A percentile compares a stretch with the other conserved stretches of the same genome.
These are phyloP conservation scores for Amphipyra berbera DNA, from an alignment of 2,888 invertebrate species.

Conservation along the genomic window DNA sequence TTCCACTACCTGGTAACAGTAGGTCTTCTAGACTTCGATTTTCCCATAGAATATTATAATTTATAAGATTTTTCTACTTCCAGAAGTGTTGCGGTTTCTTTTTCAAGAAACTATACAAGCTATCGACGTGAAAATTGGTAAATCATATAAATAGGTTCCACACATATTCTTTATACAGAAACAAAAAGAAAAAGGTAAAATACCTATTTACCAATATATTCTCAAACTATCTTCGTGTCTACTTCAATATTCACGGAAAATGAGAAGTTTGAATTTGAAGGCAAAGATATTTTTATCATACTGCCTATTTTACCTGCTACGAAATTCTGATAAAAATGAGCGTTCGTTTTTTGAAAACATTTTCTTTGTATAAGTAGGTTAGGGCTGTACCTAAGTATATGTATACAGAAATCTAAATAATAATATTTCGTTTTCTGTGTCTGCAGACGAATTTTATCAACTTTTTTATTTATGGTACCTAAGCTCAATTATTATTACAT, in stretches of 20 bases:
- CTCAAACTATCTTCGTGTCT: background rate
- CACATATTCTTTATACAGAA: background rate
- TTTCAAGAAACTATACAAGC: background rate
- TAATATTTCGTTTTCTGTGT: no score
- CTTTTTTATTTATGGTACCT: no score
- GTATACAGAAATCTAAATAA: no score
- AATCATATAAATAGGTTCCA: background rate
- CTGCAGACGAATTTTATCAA: background rate
- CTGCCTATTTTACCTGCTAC: conserved; percentile 19
- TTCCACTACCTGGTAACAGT: no score
- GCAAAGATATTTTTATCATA: conserved; percentile 24
- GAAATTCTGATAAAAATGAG: conserved; percentile 17
- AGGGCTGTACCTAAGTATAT: background rate
- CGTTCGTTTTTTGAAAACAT: conserved; percentile 4
- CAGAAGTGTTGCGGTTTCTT: no score
- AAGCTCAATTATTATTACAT: no score
- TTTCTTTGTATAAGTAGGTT: background rate
- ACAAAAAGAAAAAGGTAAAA: conserved; percentile 1
- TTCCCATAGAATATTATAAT: no score
- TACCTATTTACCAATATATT: conserved; percentile 4
- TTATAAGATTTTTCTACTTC: no score
- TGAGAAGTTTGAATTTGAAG: conserved; percentile 15
- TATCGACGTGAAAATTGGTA: background rate
- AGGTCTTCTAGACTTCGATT: no score
- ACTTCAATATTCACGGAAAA: conserved; percentile 14